Evolutionary conservation across 1,140 invertebrate genomes (phyloP), one percentile per base, ranked within the genome.

Genomic region (Drosophila lacteicornis): DNA sequence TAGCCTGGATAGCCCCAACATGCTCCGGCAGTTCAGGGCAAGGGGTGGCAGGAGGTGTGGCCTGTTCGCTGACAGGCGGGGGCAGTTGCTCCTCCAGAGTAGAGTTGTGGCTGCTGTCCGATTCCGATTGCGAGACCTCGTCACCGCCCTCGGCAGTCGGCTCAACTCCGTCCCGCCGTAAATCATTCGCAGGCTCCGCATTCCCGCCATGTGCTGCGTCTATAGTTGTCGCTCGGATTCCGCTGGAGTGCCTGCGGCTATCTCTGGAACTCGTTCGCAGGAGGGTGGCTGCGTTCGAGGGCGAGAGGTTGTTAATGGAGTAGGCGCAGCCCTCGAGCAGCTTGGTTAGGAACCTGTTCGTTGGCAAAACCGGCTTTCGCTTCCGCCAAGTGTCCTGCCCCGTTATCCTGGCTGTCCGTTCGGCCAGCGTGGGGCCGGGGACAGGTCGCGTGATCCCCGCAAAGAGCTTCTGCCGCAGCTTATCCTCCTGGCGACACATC

Each of bases 281-380:
- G 22, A 88, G 56, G 46, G 75, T 87, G 45, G 76, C 70, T 9
- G 70, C 61, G 61, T 80, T 80, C 15, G 77, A 40, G 51, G 65
- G 46, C 15, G 58, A 65, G 33, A 94, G 76, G 78, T 93, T 93
- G 38, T 94, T 93, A 53, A 91, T 91, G 9, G 93, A 92, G 15
- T 90, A 88, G 6, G 93, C 83, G 63, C 93, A 93, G 12, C 92
- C 90, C 33, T 75, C 82, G 13, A 93, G 83, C 19, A 94, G 68
- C 69, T 92, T 92, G 42, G 92, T 91, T 17, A 94, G 76, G 75
- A 94, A 93, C 78, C 93, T 93, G 66, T 93, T 93, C 36, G 91
- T 91, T 22, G 81, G 67, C 22, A 81, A 50, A 42, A 63, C 17
- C 8, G 75, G 58, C 50, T 68, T 83, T 5, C 59, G 71, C 13